These are phyloP conservation scores for Antidorcas marsupialis DNA, from an alignment of 2,113 vertebrate genomes.

Conservation along the genomic window DNA sequence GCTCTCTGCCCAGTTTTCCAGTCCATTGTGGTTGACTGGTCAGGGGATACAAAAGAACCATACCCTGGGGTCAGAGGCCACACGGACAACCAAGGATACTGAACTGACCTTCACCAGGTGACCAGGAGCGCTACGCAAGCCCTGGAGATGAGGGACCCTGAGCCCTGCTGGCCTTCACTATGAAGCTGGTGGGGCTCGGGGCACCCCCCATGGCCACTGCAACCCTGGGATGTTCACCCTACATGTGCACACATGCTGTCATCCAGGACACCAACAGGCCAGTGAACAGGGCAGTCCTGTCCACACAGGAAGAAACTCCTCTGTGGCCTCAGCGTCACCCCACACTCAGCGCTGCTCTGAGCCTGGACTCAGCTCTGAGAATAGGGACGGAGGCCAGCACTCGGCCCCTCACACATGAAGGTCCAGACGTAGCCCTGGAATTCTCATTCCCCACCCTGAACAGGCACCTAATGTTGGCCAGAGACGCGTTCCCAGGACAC, in stretches of 20 bases:
- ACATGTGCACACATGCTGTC: background rate
- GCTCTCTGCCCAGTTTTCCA: background rate
- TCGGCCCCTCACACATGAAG: rapidly evolving
- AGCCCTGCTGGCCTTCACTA: too few relatives aligned
- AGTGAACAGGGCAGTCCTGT: background rate
- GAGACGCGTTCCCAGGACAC: background rate
- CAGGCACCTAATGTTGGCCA: background rate
- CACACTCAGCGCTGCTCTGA: background rate
- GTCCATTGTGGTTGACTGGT: background rate
- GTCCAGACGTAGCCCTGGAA: background rate
- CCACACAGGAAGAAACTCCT: background rate
- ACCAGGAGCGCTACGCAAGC: background rate
- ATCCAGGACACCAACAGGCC: background rate
- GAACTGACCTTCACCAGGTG: background rate
- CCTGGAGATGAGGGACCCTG: too few relatives aligned
- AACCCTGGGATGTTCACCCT: background rate
- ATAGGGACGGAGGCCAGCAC: background rate
- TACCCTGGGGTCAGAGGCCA: background rate
- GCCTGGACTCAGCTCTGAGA: background rate
- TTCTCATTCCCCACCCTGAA: background rate
- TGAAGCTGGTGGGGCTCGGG: background rate
- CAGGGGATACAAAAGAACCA: rapidly evolving
- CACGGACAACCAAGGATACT: rapidly evolving
- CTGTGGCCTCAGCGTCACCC: background rate
- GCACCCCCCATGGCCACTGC: background rate